These are phyloP conservation scores for Parus major DNA, from an alignment of 2,113 vertebrate species.

Conservation along the genomic window DNA sequence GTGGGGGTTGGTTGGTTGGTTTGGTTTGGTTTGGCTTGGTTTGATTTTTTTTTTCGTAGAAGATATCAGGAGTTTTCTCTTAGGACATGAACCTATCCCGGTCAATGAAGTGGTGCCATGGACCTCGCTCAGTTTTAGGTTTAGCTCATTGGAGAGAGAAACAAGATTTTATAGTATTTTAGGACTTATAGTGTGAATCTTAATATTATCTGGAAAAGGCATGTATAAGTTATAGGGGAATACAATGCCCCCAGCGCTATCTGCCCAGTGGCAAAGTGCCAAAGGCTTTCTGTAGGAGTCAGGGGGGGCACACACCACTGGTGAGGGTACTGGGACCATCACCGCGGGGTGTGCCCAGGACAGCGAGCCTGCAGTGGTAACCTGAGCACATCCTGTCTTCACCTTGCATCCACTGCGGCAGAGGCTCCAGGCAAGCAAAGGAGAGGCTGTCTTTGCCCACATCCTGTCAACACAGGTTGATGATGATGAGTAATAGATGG, in stretches of 20 bases:
- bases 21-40: not conserved
- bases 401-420: not conserved
- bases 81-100: not conserved
- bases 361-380: not conserved
- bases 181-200: not conserved
- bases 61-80: not conserved
- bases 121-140: not conserved
- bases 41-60: not conserved
- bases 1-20: not conserved
- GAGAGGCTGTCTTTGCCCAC: not conserved
- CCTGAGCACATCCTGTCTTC: not conserved
- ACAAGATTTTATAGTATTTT: not conserved
- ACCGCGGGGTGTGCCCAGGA: not conserved
- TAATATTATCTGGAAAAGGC: not conserved
- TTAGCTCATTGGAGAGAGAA: not conserved
- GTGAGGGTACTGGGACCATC: not conserved
- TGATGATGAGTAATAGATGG: constrained; percentile 55
- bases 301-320: not conserved
- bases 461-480: constrained; percentile 43
- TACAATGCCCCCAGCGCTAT: not conserved
- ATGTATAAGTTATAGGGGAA: not conserved
- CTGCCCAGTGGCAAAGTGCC: not conserved
- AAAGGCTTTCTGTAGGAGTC: not conserved
- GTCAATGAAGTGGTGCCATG: not conserved
- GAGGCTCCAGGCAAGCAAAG: not conserved